These are phyloP conservation scores for Emmelina monodactyla DNA, from an alignment of 2,888 invertebrate species.

Conservation along the genomic window DNA sequence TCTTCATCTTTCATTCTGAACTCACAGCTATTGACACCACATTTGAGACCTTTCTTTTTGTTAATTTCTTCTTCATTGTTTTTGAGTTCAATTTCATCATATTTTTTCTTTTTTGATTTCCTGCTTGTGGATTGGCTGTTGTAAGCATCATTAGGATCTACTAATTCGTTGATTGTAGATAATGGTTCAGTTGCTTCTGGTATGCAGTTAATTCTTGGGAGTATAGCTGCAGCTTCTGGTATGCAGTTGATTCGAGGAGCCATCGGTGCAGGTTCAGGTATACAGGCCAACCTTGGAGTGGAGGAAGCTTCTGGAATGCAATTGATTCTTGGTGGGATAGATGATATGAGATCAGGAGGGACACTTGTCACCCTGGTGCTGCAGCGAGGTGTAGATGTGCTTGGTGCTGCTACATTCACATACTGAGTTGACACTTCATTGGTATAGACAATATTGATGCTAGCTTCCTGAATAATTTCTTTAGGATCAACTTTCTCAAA, in stretches of 20 bases:
- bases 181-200: not conserved
- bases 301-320: not conserved
- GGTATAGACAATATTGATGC: slow-evolving; percentile 55
- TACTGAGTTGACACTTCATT: slow-evolving; percentile 46
- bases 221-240: not conserved
- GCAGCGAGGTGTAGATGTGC: slow-evolving; percentile 25
- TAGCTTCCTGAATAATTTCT: slow-evolving; percentile 56
- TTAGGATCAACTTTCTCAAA: slow-evolving; percentile 57
- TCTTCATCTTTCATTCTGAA: slow-evolving; percentile 63
- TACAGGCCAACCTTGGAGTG: not conserved
- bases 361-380: slow-evolving; percentile 21
- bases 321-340: slow-evolving; percentile 20
- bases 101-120: slow-evolving; percentile 8
- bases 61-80: slow-evolving; percentile 19
- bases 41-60: slow-evolving; percentile 35
- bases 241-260: not conserved
- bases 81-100: slow-evolving; percentile 17
- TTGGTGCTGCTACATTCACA: slow-evolving; percentile 35
- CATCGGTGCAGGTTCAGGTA: not conserved
- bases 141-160: not conserved
- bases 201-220: not conserved
- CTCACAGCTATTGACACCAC: slow-evolving; percentile 63
- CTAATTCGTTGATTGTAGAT: not conserved
- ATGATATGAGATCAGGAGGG: slow-evolving; percentile 51
- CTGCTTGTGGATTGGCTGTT: slow-evolving; percentile 7